These are phyloP conservation scores for Caenorhabditis plicata DNA, from an alignment of 2,888 invertebrate species.

Conservation along the genomic window DNA sequence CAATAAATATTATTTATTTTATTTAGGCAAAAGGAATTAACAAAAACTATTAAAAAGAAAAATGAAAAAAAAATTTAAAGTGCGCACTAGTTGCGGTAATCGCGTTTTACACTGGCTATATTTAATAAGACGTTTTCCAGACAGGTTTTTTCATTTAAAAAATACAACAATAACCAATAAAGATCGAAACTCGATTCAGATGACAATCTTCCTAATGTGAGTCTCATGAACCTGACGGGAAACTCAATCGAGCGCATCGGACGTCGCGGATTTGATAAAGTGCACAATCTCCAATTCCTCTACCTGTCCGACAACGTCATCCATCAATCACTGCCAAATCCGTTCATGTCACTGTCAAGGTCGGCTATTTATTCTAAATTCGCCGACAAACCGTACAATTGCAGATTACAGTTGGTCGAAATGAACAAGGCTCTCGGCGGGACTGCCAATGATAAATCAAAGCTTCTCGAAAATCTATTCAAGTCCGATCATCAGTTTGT, in stretches of 20 bases:
- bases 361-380: conserved; percentile 2
- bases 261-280: conserved; percentile 41
- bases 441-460: conserved; percentile 10
- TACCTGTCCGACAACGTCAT: conserved; percentile 41
- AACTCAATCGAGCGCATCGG: conserved; percentile 41
- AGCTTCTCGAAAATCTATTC: conserved; percentile 30
- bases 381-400: background rate
- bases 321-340: conserved; percentile 15
- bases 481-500: conserved; percentile 28
- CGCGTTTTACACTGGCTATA: too few species aligned
- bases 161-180: background rate
- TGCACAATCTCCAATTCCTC: conserved; percentile 38
- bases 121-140: background rate
- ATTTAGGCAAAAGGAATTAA: too few species aligned
- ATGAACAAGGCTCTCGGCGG: conserved; percentile 36
- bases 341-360: conserved; percentile 18
- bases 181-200: too few species aligned
- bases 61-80: too few species aligned
- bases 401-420: conserved; percentile 34
- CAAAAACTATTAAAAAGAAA: too few species aligned
- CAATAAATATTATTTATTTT: too few species aligned
- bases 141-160: background rate
- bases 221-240: conserved; percentile 35
- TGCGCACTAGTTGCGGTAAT: too few species aligned
- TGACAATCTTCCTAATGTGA: conserved; percentile 17